Evolutionary conservation across 1,140 invertebrate genomes (phyloP).

Genomic region (Drosophila pruinosa): DNA sequence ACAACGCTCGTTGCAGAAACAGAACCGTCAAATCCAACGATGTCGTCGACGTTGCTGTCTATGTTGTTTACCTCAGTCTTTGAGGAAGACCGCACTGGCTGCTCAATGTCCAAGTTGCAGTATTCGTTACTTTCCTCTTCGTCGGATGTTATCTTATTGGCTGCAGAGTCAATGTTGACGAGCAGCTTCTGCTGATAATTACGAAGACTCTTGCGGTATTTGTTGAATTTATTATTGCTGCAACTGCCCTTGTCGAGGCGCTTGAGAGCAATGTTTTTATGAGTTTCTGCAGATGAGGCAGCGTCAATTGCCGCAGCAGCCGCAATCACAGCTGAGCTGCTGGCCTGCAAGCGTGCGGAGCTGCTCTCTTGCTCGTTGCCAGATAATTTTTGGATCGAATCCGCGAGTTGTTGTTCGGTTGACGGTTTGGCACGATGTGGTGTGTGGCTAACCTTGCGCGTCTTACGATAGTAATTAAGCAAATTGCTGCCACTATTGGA

Average conservation of each 20-base stretch:
- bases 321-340: constrained; percentile 43
- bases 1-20: background rate
- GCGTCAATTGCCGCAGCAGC: constrained; percentile 51
- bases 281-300: constrained; percentile 18
- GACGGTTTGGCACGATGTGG: constrained; percentile 44
- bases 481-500: constrained; percentile 54
- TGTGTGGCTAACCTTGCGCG: constrained; percentile 75
- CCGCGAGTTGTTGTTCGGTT: constrained; percentile 4
- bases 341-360: constrained; percentile 42
- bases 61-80: constrained; percentile 10
- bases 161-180: constrained; percentile 17
- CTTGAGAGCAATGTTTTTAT: constrained; percentile 13
- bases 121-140: constrained; percentile 24
- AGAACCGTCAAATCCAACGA: background rate
- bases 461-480: constrained; percentile 80
- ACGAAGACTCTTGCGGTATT: constrained; percentile 58
- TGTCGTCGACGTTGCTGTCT: background rate
- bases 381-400: background rate
- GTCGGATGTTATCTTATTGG: constrained; percentile 9
- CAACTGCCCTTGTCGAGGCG: constrained; percentile 33
- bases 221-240: constrained; percentile 41
- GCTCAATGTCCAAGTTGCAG: constrained; percentile 1
- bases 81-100: constrained; percentile 2
- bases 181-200: constrained; percentile 51
- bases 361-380: constrained; percentile 22